Conservation (phyloP, 2,888 invertebrate genomes). For the Cyaniris semiargus region DNA sequence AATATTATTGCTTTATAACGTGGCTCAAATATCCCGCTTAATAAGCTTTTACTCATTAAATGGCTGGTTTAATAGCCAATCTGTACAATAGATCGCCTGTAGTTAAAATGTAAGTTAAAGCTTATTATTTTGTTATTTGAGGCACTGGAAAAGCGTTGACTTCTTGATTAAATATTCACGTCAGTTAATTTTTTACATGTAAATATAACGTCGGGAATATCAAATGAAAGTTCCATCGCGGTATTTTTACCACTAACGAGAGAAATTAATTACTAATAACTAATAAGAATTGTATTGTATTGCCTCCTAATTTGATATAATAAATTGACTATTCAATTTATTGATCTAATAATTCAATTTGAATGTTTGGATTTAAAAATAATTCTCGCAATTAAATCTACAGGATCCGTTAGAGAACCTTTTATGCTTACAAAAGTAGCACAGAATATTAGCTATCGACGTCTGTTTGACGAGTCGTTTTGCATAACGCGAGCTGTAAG, state of each 20-base stretch:
- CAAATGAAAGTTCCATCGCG: no score
- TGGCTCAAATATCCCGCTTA: constrained; percentile 18
- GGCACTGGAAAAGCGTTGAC: not conserved
- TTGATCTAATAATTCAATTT: no score
- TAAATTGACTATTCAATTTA: no score
- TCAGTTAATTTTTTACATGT: no score
- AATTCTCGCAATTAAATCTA: no score
- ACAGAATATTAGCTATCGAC: constrained; percentile 5
- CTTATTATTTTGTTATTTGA: not conserved
- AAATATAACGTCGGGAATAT: no score
- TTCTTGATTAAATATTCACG: no score
- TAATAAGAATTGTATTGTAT: no score
- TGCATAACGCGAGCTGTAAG: not conserved
- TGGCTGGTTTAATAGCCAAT: not conserved
- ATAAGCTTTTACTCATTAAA: constrained; percentile 22
- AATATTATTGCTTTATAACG: constrained; percentile 41
- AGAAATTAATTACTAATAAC: no score
- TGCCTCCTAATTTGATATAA: no score
- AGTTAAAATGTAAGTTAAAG: not conserved
- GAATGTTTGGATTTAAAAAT: no score
- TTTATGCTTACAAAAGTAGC: not conserved
- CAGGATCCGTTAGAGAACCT: not conserved
- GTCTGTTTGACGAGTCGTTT: constrained; percentile 5
- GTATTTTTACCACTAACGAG: no score
- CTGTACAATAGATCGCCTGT: not conserved